These are phyloP conservation scores for Luidia sarsii DNA, from an alignment of 53 echinoderm and acorn worm species.

Conservation along the genomic window DNA sequence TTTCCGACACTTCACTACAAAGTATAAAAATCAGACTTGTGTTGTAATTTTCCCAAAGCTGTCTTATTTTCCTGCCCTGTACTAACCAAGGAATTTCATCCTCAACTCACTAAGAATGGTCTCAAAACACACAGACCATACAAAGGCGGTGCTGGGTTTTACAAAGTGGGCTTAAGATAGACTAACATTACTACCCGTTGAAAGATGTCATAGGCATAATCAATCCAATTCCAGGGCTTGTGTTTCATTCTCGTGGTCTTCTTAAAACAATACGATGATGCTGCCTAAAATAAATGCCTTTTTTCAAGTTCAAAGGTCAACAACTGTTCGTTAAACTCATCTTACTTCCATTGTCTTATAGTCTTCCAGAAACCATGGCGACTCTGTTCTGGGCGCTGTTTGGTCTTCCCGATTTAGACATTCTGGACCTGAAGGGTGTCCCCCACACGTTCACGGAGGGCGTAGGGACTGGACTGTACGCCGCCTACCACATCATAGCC, in stretches of 20 bases:
- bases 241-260: too few species aligned
- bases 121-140: too few species aligned
- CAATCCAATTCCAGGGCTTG: too few species aligned
- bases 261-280: too few species aligned
- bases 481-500: slow-evolving; percentile 95
- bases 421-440: slow-evolving; percentile 76
- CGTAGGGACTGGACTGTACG: slow-evolving; percentile 82
- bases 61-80: background rate
- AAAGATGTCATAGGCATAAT: too few species aligned
- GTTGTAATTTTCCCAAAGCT: background rate
- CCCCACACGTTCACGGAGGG: slow-evolving; percentile 85
- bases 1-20: too few species aligned
- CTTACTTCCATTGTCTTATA: slow-evolving; percentile 22
- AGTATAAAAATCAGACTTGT: background rate
- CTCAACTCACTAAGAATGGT: background rate
- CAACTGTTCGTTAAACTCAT: too few species aligned
- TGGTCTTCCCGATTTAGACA: slow-evolving; percentile 95
- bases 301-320: too few species aligned
- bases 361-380: slow-evolving; percentile 82
- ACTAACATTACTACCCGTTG: too few species aligned
- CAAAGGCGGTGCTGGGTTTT: too few species aligned
- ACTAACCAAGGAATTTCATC: background rate
- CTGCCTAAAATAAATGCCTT: too few species aligned
- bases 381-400: slow-evolving; percentile 98
- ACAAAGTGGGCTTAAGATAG: too few species aligned